These are phyloP conservation scores for Oreocharis arfaki DNA, from an alignment of 2,113 vertebrate genomes.

Conservation along the genomic window DNA sequence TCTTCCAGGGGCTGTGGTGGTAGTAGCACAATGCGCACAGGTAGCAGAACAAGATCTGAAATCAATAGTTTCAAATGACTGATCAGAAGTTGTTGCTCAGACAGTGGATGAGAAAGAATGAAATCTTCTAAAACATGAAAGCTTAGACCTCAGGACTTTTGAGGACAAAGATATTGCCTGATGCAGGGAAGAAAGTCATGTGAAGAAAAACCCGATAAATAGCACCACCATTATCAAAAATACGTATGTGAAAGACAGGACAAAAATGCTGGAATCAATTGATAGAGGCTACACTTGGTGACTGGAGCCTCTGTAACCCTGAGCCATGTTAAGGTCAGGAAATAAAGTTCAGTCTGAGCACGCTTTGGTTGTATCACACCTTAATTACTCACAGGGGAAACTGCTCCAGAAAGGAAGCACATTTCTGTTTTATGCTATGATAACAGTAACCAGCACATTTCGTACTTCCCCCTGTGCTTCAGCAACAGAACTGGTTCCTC, in stretches of 20 bases:
- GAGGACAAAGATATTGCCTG: background rate
- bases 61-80: background rate
- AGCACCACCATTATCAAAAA: background rate
- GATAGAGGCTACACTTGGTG: background rate
- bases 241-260: background rate
- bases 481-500: background rate
- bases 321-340: background rate
- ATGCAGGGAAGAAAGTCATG: background rate
- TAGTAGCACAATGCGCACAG: background rate
- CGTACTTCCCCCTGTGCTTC: background rate
- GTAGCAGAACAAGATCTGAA: background rate
- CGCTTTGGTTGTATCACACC: background rate
- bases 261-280: background rate
- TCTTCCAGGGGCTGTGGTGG: background rate
- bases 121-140: background rate
- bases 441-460: background rate
- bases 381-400: background rate
- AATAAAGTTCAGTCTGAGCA: background rate
- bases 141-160: background rate
- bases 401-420: background rate
- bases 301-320: background rate
- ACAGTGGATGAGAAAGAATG: background rate
- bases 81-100: background rate
- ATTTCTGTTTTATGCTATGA: background rate
- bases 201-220: background rate